Conservation (phyloP, 2,797 vertebrate genomes). For the Leontopithecus rosalia region DNA sequence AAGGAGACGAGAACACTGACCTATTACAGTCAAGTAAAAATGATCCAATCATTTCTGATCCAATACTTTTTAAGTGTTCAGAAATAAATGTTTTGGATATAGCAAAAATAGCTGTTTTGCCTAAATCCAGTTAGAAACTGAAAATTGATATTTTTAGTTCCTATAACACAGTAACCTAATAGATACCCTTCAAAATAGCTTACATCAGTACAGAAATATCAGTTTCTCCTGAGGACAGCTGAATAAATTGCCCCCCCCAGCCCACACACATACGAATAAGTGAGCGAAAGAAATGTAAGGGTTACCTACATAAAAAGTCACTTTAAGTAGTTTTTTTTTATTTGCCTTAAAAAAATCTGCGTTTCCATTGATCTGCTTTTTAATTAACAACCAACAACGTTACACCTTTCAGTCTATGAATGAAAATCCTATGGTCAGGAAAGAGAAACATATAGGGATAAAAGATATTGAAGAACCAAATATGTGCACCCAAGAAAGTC, state of each 20-base stretch:
- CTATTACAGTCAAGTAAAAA: background rate
- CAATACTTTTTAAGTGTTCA: background rate
- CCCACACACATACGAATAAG: background rate
- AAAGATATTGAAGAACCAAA: background rate
- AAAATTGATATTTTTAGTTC: background rate
- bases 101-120: background rate
- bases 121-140: background rate
- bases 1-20: background rate
- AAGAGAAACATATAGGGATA: background rate
- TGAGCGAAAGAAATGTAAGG: background rate
- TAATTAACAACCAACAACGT: background rate
- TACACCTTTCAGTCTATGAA: background rate
- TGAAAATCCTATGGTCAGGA: background rate
- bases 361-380: background rate
- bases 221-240: background rate
- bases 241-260: too few species aligned
- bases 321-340: background rate
- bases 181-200: background rate
- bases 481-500: background rate
- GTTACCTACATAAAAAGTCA: background rate
- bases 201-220: background rate
- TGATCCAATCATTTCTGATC: background rate
- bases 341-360: background rate
- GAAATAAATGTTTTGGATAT: background rate
- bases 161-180: background rate